Conservation (phyloP, 2,113 vertebrate genomes). For the Raphicerus campestris region DNA sequence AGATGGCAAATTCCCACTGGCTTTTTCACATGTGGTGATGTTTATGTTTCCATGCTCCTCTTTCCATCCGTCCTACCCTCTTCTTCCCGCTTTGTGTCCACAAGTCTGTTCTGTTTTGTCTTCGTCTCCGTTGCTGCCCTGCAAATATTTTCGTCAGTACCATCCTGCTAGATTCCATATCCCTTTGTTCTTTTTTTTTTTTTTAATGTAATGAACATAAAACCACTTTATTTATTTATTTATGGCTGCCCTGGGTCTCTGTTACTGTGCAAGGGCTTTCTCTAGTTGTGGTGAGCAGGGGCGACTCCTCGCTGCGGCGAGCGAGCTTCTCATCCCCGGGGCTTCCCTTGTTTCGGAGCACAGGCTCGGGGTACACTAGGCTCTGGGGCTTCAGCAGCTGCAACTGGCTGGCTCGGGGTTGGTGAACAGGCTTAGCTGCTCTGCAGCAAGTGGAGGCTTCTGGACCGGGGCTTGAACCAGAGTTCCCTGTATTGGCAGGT, state of each 20-base stretch:
- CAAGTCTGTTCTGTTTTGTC: background rate
- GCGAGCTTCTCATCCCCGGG: background rate
- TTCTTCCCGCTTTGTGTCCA: background rate
- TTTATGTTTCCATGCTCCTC: background rate
- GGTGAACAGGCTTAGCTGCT: background rate
- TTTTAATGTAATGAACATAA: background rate
- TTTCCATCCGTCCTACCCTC: background rate
- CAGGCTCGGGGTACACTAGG: background rate
- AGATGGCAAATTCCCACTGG: background rate
- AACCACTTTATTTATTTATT: background rate
- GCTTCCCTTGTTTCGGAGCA: background rate
- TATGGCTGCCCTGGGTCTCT: background rate
- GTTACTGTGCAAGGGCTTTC: background rate
- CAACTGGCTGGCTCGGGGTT: rapidly evolving
- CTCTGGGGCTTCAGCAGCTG: background rate
- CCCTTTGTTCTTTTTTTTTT: background rate
- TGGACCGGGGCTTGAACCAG: background rate
- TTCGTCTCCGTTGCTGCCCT: background rate
- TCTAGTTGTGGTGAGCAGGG: background rate
- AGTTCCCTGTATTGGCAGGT: background rate
- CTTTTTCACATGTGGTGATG: background rate
- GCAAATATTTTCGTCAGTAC: background rate
- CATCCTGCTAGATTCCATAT: background rate
- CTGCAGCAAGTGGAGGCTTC: background rate
- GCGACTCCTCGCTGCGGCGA: background rate